These are phyloP conservation scores for Heliconius ethilla DNA, from an alignment of 2,888 invertebrate genomes.

Conservation along the genomic window DNA sequence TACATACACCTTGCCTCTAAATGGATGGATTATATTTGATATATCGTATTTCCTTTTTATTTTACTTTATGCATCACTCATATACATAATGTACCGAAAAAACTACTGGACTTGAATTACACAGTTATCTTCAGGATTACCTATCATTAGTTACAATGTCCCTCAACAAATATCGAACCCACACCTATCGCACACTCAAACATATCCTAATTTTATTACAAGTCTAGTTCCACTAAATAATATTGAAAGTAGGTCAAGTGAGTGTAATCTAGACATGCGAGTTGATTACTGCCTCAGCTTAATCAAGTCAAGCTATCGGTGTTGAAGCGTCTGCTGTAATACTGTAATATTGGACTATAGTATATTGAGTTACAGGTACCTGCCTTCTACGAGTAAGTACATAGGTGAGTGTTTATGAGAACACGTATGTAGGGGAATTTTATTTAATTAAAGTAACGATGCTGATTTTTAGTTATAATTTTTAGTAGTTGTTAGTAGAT, in stretches of 20 bases:
- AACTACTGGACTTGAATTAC: neutral
- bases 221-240: slow-evolving; percentile 10
- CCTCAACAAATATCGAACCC: neutral
- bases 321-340: slow-evolving; percentile 36
- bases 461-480: neutral
- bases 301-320: slow-evolving; percentile 50
- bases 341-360: slow-evolving; percentile 28
- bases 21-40: slow-evolving; percentile 13
- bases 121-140: neutral
- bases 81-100: neutral
- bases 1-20: neutral
- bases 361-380: neutral
- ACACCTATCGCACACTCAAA: neutral
- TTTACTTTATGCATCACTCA: neutral
- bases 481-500: neutral
- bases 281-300: slow-evolving; percentile 50
- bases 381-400: neutral
- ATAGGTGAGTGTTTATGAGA: neutral
- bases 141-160: neutral
- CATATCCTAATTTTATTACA: neutral
- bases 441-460: neutral
- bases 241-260: slow-evolving; percentile 33
- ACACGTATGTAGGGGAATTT: neutral
- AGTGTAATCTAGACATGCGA: slow-evolving; percentile 49
- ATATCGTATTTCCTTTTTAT: neutral